These are phyloP conservation scores for Melanotaenia duboulayi DNA, from an alignment of 2,113 vertebrate species.

Conservation along the genomic window DNA sequence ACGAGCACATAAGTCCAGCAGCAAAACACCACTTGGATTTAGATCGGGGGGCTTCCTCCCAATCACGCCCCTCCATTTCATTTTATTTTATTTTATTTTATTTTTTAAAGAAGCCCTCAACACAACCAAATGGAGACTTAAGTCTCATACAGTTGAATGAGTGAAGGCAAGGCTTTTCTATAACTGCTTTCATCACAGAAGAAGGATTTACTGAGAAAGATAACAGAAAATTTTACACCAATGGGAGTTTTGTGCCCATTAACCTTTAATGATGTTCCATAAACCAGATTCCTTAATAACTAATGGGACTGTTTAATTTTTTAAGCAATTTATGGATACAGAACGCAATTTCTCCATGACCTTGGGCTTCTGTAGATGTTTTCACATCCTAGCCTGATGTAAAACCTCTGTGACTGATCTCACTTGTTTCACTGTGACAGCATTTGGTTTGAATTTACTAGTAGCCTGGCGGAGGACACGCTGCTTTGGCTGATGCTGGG, in stretches of 20 bases:
- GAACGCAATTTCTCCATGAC: slow-evolving; percentile 29
- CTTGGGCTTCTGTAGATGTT: slow-evolving; percentile 28
- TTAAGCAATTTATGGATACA: slow-evolving; percentile 30
- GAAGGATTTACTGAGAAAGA: slow-evolving; percentile 39
- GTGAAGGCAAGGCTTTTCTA: slow-evolving; percentile 31
- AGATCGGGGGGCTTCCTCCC: no score
- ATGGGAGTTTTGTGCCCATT: slow-evolving; percentile 2
- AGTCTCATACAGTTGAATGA: no score
- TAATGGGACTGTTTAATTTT: slow-evolving; percentile 34
- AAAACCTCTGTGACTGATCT: slow-evolving; percentile 23
- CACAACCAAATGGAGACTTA: no score
- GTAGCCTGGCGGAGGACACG: not conserved
- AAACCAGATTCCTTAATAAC: slow-evolving; percentile 24
- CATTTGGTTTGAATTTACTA: slow-evolving; percentile 31
- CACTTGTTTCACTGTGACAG: slow-evolving; percentile 28
- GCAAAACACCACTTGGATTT: no score
- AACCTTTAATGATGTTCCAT: slow-evolving; percentile 36
- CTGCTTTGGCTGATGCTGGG: slow-evolving; percentile 14
- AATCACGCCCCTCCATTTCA: no score
- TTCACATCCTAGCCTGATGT: slow-evolving; percentile 23
- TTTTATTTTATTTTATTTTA: not conserved
- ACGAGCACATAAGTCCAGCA: no score
- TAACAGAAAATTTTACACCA: slow-evolving; percentile 8
- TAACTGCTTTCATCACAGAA: slow-evolving; percentile 32
- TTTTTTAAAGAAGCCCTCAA: not conserved